phyloP scores from a whole-genome alignment of 2,888 invertebrate species.

The Arenicola marina region DNA sequence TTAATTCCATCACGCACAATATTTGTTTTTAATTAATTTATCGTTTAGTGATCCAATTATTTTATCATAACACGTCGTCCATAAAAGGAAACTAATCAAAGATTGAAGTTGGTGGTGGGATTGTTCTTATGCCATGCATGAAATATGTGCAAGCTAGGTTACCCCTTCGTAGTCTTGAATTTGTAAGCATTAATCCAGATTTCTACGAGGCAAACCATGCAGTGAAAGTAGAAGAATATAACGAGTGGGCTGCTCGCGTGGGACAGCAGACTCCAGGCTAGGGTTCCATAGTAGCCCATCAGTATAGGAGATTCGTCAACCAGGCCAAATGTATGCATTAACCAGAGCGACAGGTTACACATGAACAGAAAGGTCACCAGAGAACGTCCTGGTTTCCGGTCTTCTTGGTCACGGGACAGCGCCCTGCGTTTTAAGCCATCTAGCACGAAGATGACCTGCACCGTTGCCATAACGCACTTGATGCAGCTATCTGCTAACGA shows the following conservation, averaged over 20 bases:
- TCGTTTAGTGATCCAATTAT: too few relatives aligned
- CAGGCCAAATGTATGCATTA: slow-evolving; percentile 62
- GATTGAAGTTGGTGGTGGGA: too few relatives aligned
- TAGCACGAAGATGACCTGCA: slow-evolving; percentile 58
- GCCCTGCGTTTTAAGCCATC: slow-evolving; percentile 54
- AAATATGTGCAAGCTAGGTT: too few relatives aligned
- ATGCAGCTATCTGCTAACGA: slow-evolving; percentile 64
- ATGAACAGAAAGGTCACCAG: slow-evolving; percentile 70
- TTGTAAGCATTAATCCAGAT: slow-evolving; percentile 60
- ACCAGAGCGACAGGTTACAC: slow-evolving; percentile 71
- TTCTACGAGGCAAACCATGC: slow-evolving; percentile 58
- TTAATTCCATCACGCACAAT: too few relatives aligned
- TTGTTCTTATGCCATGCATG: too few relatives aligned
- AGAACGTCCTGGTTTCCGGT: slow-evolving; percentile 65
- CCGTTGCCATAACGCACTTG: too few relatives aligned
- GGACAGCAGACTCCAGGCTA: slow-evolving; percentile 71
- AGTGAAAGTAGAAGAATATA: slow-evolving; percentile 62
- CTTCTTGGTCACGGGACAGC: slow-evolving; percentile 56
- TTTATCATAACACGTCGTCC: too few relatives aligned
- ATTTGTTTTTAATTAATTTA: too few relatives aligned
- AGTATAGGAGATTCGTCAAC: slow-evolving; percentile 68
- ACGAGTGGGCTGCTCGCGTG: slow-evolving; percentile 69
- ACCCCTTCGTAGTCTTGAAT: too few relatives aligned
- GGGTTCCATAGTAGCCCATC: slow-evolving; percentile 68
- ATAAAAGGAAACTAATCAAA: too few relatives aligned